A percentile compares a stretch with the other conserved stretches of the same genome.
These are phyloP conservation scores for Enteromius afrohamiltoni DNA, from an alignment of 2,797 vertebrate species.

Conservation along the genomic window DNA sequence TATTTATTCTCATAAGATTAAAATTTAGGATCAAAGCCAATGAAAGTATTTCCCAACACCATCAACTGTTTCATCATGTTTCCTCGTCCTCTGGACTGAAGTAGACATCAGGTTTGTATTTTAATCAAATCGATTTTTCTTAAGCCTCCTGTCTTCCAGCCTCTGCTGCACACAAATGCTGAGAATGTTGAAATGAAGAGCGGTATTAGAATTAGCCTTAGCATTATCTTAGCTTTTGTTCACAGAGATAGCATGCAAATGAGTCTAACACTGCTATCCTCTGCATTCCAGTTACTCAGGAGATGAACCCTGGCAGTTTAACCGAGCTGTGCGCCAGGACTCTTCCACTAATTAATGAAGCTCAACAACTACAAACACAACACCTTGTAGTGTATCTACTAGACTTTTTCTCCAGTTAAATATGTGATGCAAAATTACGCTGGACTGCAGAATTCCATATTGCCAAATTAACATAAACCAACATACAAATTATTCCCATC, in stretches of 20 bases:
- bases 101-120: slow-evolving; percentile 60
- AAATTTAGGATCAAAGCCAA: slow-evolving; percentile 4
- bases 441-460: slow-evolving; percentile 3
- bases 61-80: slow-evolving; percentile 47
- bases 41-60: slow-evolving; percentile 19
- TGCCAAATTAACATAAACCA: slow-evolving; percentile 20
- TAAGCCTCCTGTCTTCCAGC: slow-evolving; percentile 49
- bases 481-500: slow-evolving; percentile 12
- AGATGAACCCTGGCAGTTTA: slow-evolving; percentile 57
- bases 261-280: slow-evolving; percentile 36
- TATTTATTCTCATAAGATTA: slow-evolving; percentile 4
- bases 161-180: slow-evolving; percentile 49
- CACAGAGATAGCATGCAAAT: slow-evolving; percentile 62
- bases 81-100: slow-evolving; percentile 51
- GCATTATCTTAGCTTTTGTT: slow-evolving; percentile 60
- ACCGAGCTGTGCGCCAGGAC: slow-evolving; percentile 43
- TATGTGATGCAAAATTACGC: slow-evolving; percentile 23
- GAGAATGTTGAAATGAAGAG: slow-evolving; percentile 62
- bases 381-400: slow-evolving; percentile 16
- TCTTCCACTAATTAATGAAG: slow-evolving; percentile 58
- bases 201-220: slow-evolving; percentile 59
- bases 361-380: slow-evolving; percentile 54
- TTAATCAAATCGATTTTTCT: slow-evolving; percentile 54
- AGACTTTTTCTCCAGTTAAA: slow-evolving; percentile 35
- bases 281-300: slow-evolving; percentile 55